Percentiles rank a stretch among this genome's conserved stretches.
These are phyloP conservation scores for Callosobruchus maculatus DNA, from an alignment of 2,888 invertebrate genomes.

Conservation along the genomic window DNA sequence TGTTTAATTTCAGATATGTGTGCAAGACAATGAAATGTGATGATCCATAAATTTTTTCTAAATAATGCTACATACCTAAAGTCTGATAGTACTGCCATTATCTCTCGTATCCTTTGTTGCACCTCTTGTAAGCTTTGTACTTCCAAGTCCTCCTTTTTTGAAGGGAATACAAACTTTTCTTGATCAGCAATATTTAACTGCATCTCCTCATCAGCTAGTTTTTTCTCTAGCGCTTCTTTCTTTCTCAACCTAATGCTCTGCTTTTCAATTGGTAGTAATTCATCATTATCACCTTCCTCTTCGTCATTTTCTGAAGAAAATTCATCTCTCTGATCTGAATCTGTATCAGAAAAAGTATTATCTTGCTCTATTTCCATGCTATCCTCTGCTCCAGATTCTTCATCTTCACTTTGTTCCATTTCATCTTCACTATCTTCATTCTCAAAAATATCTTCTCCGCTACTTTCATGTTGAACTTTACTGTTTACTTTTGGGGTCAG, in stretches of 20 bases:
- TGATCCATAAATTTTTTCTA: too few species aligned
- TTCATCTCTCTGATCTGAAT: constrained; percentile 40
- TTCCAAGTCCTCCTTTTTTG: constrained; percentile 69
- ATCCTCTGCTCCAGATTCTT: constrained; percentile 38
- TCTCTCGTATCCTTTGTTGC: constrained; percentile 86
- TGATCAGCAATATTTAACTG: constrained; percentile 74
- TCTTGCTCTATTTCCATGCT: constrained; percentile 24
- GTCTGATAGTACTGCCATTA: constrained; percentile 74
- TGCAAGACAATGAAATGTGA: too few species aligned
- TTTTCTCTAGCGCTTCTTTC: constrained; percentile 64
- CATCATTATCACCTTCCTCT: constrained; percentile 47
- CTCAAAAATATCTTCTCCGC: too few species aligned
- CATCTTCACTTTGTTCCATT: constrained; percentile 28
- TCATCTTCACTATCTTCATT: constrained; percentile 5
- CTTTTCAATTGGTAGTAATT: constrained; percentile 83
- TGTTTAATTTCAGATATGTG: too few species aligned
- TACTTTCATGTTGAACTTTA: too few species aligned
- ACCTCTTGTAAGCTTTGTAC: constrained; percentile 75
- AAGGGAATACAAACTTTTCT: constrained; percentile 76
- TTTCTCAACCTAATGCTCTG: constrained; percentile 73
- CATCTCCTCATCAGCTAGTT: constrained; percentile 79
- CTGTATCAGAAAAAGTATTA: constrained; percentile 41
- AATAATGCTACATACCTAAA: not conserved
- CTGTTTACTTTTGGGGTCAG: constrained; percentile 57
- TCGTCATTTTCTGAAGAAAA: constrained; percentile 24